These are phyloP conservation scores for Labeo calbasu DNA, from an alignment of 2,797 vertebrate species.

Conservation along the genomic window DNA sequence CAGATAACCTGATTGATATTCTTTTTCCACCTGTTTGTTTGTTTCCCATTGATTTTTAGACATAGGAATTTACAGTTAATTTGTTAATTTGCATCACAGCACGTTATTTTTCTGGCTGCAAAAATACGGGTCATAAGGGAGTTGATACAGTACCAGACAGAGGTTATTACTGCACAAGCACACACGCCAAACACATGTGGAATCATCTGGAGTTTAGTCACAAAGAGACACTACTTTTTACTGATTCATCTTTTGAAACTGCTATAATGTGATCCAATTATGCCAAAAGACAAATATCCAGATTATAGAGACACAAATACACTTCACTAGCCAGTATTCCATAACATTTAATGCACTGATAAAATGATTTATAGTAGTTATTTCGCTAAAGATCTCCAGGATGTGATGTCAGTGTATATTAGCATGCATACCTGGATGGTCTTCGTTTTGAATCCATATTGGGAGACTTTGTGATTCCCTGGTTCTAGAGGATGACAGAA, in stretches of 20 bases:
- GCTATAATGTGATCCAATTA: background rate
- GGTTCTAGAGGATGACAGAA: constrained; percentile 21
- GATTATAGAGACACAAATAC: background rate
- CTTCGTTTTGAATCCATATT: constrained; percentile 83
- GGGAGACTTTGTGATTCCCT: constrained; percentile 87
- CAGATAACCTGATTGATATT: background rate
- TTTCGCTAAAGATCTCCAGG: background rate
- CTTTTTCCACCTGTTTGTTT: background rate
- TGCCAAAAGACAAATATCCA: background rate
- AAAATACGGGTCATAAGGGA: background rate
- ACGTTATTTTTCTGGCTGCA: background rate
- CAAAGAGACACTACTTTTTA: background rate
- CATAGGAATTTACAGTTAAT: background rate
- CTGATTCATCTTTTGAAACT: background rate
- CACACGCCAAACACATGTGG: background rate
- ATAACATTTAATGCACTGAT: background rate
- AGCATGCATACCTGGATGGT: constrained; percentile 77
- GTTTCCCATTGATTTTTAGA: background rate
- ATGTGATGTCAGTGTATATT: background rate
- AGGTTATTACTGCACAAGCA: background rate
- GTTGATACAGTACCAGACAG: constrained; percentile 1
- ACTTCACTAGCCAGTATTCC: background rate
- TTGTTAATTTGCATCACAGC: background rate
- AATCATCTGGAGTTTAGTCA: background rate
- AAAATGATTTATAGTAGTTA: background rate